Evolutionary conservation across 2,888 invertebrate species (phyloP).

Genomic region (Chesias legatella): DNA sequence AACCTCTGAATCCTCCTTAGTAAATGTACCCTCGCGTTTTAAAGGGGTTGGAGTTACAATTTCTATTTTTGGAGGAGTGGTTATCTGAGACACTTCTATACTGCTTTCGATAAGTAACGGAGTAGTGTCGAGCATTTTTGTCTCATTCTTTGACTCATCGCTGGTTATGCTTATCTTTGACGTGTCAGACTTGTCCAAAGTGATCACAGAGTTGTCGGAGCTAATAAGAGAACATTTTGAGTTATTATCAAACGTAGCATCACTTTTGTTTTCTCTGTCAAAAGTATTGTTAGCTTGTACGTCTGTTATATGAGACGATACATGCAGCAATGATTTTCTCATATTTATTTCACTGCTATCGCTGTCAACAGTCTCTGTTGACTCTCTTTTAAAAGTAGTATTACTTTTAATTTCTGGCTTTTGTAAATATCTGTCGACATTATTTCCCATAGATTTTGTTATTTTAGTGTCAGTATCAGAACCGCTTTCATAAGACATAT

Average conservation of each 20-base stretch:
- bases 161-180: constrained; percentile 61
- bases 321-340: constrained; percentile 6
- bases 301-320: constrained; percentile 3
- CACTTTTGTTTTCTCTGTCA: constrained; percentile 27
- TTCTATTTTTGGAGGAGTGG: constrained; percentile 6
- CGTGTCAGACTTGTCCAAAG: constrained; percentile 44
- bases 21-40: constrained; percentile 68
- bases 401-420: constrained; percentile 3
- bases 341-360: constrained; percentile 1
- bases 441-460: constrained; percentile 2
- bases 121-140: constrained; percentile 56
- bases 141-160: constrained; percentile 50
- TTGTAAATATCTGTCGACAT: constrained; percentile 3
- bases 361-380: constrained; percentile 8
- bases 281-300: constrained; percentile 12
- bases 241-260: constrained; percentile 50
- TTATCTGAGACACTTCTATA: constrained; percentile 47
- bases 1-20: constrained; percentile 51
- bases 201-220: constrained; percentile 44
- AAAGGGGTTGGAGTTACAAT: constrained; percentile 38
- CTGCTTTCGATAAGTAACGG: constrained; percentile 65
- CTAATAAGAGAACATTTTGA: constrained; percentile 52
- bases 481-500: constrained; percentile 27
- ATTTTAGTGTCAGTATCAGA: constrained; percentile 1
- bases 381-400: constrained; percentile 20